phyloP scores from a whole-genome alignment of 2,888 invertebrate genomes.

The Euplexia lucipara region DNA sequence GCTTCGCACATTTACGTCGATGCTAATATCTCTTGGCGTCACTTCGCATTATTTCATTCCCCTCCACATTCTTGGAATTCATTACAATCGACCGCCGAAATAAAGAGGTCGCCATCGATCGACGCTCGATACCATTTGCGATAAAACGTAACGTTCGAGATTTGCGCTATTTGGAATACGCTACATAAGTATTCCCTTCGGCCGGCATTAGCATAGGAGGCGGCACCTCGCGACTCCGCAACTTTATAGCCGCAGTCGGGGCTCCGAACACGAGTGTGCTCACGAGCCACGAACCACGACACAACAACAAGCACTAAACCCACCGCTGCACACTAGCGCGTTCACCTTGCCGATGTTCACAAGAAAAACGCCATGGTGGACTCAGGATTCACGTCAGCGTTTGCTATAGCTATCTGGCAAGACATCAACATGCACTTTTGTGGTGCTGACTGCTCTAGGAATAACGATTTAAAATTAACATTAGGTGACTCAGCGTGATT shows the following conservation, averaged over 20 bases:
- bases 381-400: too few relatives aligned
- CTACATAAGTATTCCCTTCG: conserved; percentile 40
- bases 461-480: too few relatives aligned
- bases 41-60: conserved; percentile 33
- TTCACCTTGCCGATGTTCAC: too few relatives aligned
- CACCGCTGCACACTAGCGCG: too few relatives aligned
- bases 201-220: conserved; percentile 58
- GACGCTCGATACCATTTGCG: conserved; percentile 35
- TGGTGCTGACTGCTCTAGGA: too few relatives aligned
- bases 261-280: not conserved
- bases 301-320: not conserved
- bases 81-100: conserved; percentile 38
- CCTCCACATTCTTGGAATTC: conserved; percentile 32
- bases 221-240: conserved; percentile 35
- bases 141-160: conserved; percentile 46
- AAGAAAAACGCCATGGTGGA: too few relatives aligned
- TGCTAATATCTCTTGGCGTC: conserved; percentile 34
- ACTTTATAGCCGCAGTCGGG: conserved; percentile 8
- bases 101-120: conserved; percentile 56
- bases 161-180: conserved; percentile 35
- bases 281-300: not conserved
- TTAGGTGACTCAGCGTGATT: too few relatives aligned
- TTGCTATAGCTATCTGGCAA: too few relatives aligned
- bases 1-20: conserved; percentile 24
- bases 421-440: too few relatives aligned